Evolutionary conservation across 2,113 vertebrate species (phyloP), one percentile per base, ranked within the genome.

Genomic region (Alces alces): DNA sequence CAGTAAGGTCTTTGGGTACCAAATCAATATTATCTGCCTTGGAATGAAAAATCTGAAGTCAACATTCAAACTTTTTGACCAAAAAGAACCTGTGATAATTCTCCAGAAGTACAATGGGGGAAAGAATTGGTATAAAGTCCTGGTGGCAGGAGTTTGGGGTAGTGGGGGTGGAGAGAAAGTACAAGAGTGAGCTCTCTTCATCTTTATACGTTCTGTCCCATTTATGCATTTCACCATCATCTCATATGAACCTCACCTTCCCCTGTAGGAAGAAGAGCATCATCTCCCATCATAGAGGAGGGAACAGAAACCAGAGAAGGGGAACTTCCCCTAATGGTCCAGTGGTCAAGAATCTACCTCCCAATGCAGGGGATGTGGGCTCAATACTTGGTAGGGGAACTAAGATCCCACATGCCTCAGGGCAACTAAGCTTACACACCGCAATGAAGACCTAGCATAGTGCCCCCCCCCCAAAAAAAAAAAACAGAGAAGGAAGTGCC

Each of bases 21-120:
- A 0, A 96, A 61, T 73, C n/a, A 33, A 47, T 86, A 52, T 89
- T 95, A 94, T 91, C 55, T 91, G 61, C 50, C 82, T 91, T 55
- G n/a, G 55, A 94, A 82, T 93, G 43, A 97, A 96, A 78, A 64
- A 64, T 70, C 58, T 45, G 73, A 96, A 97, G 78, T 97, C 86
- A 76, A 45, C 55, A 54, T 82, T 91, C 79, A 86, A 39, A 89
- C 70, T 93, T 84, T 70, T 58, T 66, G 55, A 85, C 91, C 55
- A 89, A 54, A 89, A 89, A 36, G 57, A 87, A 79, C 61, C 39
- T 64, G 11, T 87, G 80, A 83, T 45, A 16, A 21, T 83, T 57
- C 70, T 91, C 79, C 33, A 76, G 55, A 84, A 80, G 54, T 80
- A 55, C 5, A 47, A 0, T 10, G 27, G 30, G 55, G 86, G n/a